Evolutionary conservation across 2,113 vertebrate species (phyloP).

Genomic region (Solea senegalensis): DNA sequence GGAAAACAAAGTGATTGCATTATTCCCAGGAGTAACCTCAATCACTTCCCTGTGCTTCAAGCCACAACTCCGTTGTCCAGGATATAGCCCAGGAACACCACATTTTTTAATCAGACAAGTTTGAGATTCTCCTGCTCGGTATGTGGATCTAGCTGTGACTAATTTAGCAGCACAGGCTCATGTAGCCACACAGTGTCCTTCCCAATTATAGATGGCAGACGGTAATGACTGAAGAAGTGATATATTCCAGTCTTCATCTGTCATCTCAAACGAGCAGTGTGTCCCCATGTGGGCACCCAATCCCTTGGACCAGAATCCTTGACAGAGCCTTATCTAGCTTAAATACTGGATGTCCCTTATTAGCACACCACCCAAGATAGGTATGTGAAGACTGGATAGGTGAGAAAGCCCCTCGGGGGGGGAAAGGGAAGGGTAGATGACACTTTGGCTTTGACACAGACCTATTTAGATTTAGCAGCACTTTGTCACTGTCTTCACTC

Average conservation of each 20-base stretch:
- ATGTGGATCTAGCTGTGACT: slow-evolving; percentile 7
- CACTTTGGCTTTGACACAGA: slow-evolving; percentile 60
- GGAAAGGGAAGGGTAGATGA: slow-evolving; percentile 63
- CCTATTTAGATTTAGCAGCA: slow-evolving; percentile 60
- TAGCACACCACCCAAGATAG: slow-evolving; percentile 62
- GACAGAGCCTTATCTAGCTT: slow-evolving; percentile 47
- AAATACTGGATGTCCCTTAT: slow-evolving; percentile 60
- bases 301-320: slow-evolving; percentile 47
- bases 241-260: slow-evolving; percentile 44
- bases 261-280: slow-evolving; percentile 42
- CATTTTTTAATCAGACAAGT: neutral
- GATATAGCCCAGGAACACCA: neutral
- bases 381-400: slow-evolving; percentile 37
- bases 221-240: slow-evolving; percentile 83
- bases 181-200: slow-evolving; percentile 81
- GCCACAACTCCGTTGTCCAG: neutral
- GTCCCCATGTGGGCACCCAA: slow-evolving; percentile 20
- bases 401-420: slow-evolving; percentile 41
- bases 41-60: neutral
- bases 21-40: neutral
- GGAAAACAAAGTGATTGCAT: neutral
- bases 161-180: slow-evolving; percentile 49
- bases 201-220: slow-evolving; percentile 89
- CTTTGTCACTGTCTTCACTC: slow-evolving; percentile 68
- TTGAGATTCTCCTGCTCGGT: slow-evolving; percentile 6